phyloP scores from a whole-genome alignment of 2,113 vertebrate species.

The Cebus imitator region DNA sequence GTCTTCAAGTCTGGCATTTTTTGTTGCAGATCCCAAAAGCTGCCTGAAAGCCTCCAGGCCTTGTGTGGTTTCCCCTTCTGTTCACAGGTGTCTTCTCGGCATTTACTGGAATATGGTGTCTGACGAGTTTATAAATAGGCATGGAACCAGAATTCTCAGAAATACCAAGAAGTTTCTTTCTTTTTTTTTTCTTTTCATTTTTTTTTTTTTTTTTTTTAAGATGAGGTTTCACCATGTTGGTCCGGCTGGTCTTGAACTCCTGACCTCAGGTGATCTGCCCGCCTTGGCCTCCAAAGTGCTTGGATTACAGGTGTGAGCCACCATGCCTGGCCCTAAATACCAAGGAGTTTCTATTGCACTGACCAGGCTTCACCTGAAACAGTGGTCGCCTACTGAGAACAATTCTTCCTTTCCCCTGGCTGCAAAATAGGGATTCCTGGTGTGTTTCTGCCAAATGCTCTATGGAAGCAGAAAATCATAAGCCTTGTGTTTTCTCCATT shows the following conservation, averaged over 20 bases:
- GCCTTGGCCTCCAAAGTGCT: too few species aligned
- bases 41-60: background rate
- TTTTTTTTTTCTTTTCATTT: too few species aligned
- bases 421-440: background rate
- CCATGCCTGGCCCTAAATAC: background rate
- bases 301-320: too few species aligned
- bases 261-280: too few species aligned
- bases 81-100: background rate
- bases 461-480: background rate
- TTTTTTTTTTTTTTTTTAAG: too few species aligned
- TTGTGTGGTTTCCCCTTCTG: background rate
- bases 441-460: background rate
- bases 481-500: background rate
- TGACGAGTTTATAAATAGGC: background rate
- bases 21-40: background rate
- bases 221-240: too few species aligned
- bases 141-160: background rate
- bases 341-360: background rate
- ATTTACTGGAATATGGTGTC: background rate
- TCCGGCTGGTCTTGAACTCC: too few species aligned
- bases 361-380: background rate
- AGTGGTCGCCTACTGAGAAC: background rate
- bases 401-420: background rate
- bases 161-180: background rate
- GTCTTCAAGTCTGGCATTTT: background rate